Evolutionary conservation across 2,888 invertebrate species (phyloP), one percentile per base, ranked within the genome.

Genomic region (Erebia palarica): DNA sequence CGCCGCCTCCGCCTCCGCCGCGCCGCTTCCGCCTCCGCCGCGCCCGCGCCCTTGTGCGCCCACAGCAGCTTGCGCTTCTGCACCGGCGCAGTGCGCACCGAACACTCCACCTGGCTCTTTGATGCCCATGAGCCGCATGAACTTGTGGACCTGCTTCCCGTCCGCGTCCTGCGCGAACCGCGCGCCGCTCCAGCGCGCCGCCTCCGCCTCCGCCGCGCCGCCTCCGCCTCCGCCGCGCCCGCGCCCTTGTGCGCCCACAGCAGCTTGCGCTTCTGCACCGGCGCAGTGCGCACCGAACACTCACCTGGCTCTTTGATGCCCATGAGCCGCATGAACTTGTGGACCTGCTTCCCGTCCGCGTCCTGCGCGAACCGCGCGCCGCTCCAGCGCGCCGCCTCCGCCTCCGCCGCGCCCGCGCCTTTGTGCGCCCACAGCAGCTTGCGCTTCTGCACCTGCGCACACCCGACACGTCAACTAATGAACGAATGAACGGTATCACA

Each of bases 261-360:
- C 67, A 98, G 92, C 90, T 98, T 98, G 67, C 98, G 94, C 86
- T 98, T 98, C 84, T 98, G 97, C 75, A 98, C 94, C 88, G 94
- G 84, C 49, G 18, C 21, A 68, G n/a, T 3, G 3, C 3, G 21
- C 1, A 21, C 21, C 21, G 21, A 21, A 27, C 27, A 1, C 27
- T 18, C 16, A 91, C 93, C 88, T 57, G 92, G 91, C 36, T 95
- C 95, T 86, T 96, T 97, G 75, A 99, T 98, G 65, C 99, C 99
- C 99, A 99, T 99, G 63, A 99, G 94, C 75, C 99, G 95, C 93
- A 98, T 97, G 90, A 99, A 99, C 92, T 99, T 99, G 71, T 97
- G 97, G 0, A 97, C 97, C 80, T 98, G 97, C 88, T 96, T 97
- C 75, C 98, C 98, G 88, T 98, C 98, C 27, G 96, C 95, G 89